Conservation (phyloP, 2,888 invertebrate species). For the Pardosa pseudoannulata region DNA sequence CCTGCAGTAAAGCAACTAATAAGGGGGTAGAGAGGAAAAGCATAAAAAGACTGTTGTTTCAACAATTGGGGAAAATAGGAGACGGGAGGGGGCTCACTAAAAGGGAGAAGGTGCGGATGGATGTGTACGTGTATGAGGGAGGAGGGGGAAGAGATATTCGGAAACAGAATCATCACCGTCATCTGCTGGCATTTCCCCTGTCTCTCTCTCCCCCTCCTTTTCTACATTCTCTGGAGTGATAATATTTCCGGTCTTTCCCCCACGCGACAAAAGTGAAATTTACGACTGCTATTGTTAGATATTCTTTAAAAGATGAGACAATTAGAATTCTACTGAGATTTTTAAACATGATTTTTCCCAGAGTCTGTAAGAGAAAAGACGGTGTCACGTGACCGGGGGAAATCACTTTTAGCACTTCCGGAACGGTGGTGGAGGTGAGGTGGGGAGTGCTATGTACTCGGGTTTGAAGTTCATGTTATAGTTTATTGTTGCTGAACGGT, state of each 20-base stretch:
- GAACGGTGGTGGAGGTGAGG: too few species aligned
- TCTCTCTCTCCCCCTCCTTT: background rate
- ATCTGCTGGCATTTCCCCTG: slow-evolving; percentile 43
- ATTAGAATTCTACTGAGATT: slow-evolving; percentile 7
- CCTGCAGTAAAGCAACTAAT: slow-evolving; percentile 70
- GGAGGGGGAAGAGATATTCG: slow-evolving; percentile 11
- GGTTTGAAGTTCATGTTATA: too few species aligned
- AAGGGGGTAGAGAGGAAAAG: slow-evolving; percentile 59
- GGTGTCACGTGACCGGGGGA: background rate
- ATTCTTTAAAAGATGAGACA: slow-evolving; percentile 35
- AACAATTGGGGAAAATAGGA: slow-evolving; percentile 45
- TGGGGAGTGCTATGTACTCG: too few species aligned
- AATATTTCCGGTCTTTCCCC: slow-evolving; percentile 46
- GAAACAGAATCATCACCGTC: slow-evolving; percentile 68
- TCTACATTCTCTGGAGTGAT: slow-evolving; percentile 19
- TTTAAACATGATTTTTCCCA: background rate
- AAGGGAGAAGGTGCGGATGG: background rate
- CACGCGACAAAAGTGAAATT: slow-evolving; percentile 39
- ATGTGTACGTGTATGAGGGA: too few species aligned
- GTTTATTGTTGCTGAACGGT: too few species aligned
- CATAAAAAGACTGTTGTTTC: slow-evolving; percentile 70
- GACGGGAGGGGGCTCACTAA: background rate
- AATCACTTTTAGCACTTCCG: background rate
- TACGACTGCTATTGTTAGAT: slow-evolving; percentile 44
- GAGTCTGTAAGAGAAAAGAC: background rate